phyloP scores from a whole-genome alignment of 2,888 invertebrate species.

The Eucriotettix oculatus region DNA sequence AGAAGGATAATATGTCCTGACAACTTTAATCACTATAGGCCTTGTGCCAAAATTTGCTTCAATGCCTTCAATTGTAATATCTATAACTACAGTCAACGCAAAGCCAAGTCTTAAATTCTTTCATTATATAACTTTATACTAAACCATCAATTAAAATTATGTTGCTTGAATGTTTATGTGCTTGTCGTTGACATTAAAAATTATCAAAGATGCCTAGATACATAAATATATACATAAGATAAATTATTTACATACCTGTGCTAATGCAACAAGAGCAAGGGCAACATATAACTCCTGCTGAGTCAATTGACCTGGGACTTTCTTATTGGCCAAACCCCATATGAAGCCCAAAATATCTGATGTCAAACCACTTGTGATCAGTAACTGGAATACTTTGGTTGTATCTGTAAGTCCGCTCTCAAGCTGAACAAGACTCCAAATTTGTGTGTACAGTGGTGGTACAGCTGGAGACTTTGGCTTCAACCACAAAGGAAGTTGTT shows the following conservation, averaged over 20 bases:
- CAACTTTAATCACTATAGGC: too few relatives aligned
- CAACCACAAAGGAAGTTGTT: conserved; percentile 24
- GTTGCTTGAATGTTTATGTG: too few relatives aligned
- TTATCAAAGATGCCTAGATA: too few relatives aligned
- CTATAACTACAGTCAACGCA: too few relatives aligned
- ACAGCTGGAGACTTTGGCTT: conserved; percentile 25
- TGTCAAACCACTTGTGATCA: conserved; percentile 29
- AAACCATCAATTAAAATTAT: too few relatives aligned
- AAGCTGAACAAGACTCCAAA: conserved; percentile 26
- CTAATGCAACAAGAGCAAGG: conserved; percentile 29
- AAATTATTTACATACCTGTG: conserved; percentile 22
- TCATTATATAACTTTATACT: too few relatives aligned
- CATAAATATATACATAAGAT: too few relatives aligned
- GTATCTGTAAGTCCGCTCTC: conserved; percentile 25
- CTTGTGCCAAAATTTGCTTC: too few relatives aligned
- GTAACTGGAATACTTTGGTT: conserved; percentile 26
- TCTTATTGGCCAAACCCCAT: conserved; percentile 30
- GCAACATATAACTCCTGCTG: conserved; percentile 30
- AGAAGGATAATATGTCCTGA: too few relatives aligned
- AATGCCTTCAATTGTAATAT: too few relatives aligned
- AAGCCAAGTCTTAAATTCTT: too few relatives aligned
- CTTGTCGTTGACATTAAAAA: too few relatives aligned
- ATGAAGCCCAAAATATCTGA: conserved; percentile 30
- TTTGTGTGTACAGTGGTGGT: conserved; percentile 26
- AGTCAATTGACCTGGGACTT: conserved; percentile 28